phyloP scores from a whole-genome alignment of 2,113 vertebrate genomes.

The Siphamia tubifer region DNA sequence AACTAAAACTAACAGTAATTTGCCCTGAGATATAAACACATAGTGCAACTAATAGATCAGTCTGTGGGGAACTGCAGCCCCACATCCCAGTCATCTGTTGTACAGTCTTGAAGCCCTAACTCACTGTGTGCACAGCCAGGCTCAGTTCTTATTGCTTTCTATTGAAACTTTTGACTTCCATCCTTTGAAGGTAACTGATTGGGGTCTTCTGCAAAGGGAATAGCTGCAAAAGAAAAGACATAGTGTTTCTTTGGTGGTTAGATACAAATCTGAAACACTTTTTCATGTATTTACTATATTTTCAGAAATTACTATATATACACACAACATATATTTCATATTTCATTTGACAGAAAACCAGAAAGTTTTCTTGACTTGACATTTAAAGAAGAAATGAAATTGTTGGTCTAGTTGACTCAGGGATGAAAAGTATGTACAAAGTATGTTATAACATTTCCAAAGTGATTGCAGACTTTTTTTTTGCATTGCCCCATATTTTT shows the following conservation, averaged over 20 bases:
- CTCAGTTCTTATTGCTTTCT: constrained; percentile 4
- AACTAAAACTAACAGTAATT: constrained; percentile 9
- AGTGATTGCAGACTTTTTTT: too few relatives aligned
- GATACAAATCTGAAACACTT: too few relatives aligned
- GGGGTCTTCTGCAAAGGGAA: constrained; percentile 84
- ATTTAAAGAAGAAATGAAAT: too few relatives aligned
- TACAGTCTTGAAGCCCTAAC: neutral
- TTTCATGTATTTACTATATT: too few relatives aligned
- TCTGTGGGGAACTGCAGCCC: neutral
- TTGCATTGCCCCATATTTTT: too few relatives aligned
- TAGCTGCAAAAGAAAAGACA: constrained; percentile 63
- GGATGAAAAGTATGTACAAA: too few relatives aligned
- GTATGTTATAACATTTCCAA: too few relatives aligned
- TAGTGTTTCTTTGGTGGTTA: neutral
- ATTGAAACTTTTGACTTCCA: constrained; percentile 74
- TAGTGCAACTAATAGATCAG: constrained; percentile 21
- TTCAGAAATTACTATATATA: too few relatives aligned
- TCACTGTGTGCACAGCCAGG: constrained; percentile 19
- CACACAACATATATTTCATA: too few relatives aligned
- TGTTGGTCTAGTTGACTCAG: too few relatives aligned
- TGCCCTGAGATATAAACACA: constrained; percentile 46
- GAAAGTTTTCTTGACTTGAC: too few relatives aligned
- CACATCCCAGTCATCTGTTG: neutral
- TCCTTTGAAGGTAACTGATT: constrained; percentile 83
- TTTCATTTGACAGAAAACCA: too few relatives aligned